Percentiles rank a stretch among this genome's conserved stretches.
Conservation (phyloP, 2,888 invertebrate species). For the Nysson spinosus region DNA sequence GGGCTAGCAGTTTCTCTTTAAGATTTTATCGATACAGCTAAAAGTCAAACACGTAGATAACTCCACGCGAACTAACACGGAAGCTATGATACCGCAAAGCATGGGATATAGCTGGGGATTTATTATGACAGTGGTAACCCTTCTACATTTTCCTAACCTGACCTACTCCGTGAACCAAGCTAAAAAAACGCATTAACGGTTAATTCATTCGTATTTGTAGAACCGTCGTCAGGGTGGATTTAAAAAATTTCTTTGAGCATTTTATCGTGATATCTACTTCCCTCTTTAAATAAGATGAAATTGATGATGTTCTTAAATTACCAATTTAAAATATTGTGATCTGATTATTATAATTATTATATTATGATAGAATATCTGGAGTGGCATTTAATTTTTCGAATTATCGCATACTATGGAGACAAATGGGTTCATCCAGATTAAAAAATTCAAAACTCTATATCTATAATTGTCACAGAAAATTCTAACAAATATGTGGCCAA, state of each 20-base stretch:
- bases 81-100: neutral
- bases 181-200: conserved; percentile 35
- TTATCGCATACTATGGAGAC: too few relatives aligned
- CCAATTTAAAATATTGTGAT: too few relatives aligned
- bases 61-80: neutral
- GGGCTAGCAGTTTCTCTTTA: conserved; percentile 33
- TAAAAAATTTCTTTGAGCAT: conserved; percentile 11
- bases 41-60: neutral
- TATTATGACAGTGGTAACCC: conserved; percentile 17
- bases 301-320: too few relatives aligned
- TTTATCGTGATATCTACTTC: neutral
- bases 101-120: conserved; percentile 12
- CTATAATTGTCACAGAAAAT: too few relatives aligned
- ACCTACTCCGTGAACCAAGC: conserved; percentile 5
- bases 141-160: neutral
- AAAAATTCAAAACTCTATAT: too few relatives aligned
- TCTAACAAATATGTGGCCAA: too few relatives aligned
- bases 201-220: conserved; percentile 32
- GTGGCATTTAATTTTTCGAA: too few relatives aligned
- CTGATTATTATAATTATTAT: too few relatives aligned
- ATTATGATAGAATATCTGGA: too few relatives aligned
- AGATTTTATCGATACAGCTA: conserved; percentile 10
- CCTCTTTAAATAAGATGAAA: too few relatives aligned
- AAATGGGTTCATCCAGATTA: too few relatives aligned
- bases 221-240: neutral